Evolutionary conservation across 1,140 invertebrate species (phyloP), one percentile per base, ranked within the genome.

Genomic region (Danaus melanippus): DNA sequence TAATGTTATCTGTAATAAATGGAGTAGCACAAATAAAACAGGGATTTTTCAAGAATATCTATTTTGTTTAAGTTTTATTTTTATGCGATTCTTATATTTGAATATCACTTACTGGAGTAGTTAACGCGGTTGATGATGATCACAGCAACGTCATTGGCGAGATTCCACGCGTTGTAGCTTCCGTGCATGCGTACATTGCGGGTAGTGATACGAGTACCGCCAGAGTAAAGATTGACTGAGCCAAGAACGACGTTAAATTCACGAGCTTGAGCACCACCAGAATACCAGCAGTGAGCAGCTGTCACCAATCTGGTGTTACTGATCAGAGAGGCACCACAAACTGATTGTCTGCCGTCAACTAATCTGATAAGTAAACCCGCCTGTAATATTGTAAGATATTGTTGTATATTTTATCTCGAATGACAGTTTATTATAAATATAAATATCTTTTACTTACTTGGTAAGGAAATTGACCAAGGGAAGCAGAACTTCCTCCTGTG

Each of bases 381-480:
- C 21, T 32, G 21, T 32, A 32, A 32, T 32, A 7, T 32, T 7
- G 21, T 32, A 7, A 32, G 2, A 32, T 32, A 7, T 32, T 32
- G 2, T 32, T 32, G 6, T 32, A 32, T 32, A 32, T 32, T 32
- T 32, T 32, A 3, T 5, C 21, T 32, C 2, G 21, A 32, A 32
- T 32, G 21, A 32, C 2, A 32, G 6, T 32, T 0, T 32, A 32
- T 32, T 0, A 32, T 32, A 32, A 32, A 32, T 32, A 5, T 32
- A 5, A 32, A 32, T 32, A 32, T 32, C 7, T 32, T 3, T 32
- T 17, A 46, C n/a, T 63, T 43, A 69, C 67, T 58, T 68, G 42
- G 42, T 66, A 55, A 10, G 67, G 66, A 39, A 68, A 60, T 1
- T 51, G 53, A 10, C 70, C 72, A 1, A 67, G 48, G 8, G 46